Evolutionary conservation across 2,797 vertebrate genomes (phyloP).

Genomic region (Rousettus madagascariensis): DNA sequence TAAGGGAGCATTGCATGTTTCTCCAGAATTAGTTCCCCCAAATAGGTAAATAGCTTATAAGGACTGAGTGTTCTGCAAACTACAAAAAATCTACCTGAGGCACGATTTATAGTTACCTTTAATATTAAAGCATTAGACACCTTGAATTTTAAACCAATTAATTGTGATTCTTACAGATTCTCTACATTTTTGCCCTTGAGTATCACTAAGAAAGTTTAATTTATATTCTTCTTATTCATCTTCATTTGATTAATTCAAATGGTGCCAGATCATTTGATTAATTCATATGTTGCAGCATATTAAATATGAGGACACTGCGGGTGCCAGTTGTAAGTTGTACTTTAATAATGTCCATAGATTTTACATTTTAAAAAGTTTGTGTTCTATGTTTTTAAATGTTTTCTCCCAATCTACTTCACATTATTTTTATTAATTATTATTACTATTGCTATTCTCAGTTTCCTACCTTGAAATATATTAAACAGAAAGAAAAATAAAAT

Average conservation of each 20-base stretch:
- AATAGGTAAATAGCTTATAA: conserved; percentile 69
- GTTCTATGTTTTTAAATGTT: not conserved
- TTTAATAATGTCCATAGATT: not conserved
- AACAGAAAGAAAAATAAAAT: conserved; percentile 2
- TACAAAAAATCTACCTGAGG: not conserved
- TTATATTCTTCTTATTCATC: conserved; percentile 33
- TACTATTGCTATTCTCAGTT: not conserved
- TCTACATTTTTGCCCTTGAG: conserved; percentile 34
- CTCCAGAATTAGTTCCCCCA: conserved; percentile 61
- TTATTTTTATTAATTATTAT: not conserved
- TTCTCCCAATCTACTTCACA: not conserved
- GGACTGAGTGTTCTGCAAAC: not conserved
- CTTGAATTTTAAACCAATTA: conserved; percentile 61
- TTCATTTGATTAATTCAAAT: conserved; percentile 56
- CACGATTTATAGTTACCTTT: conserved; percentile 10
- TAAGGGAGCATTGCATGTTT: conserved; percentile 63
- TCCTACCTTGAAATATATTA: conserved; percentile 20
- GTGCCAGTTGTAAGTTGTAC: not conserved
- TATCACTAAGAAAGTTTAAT: conserved; percentile 52
- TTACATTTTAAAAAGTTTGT: not conserved
- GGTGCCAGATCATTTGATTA: conserved; percentile 43
- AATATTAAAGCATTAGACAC: conserved; percentile 9
- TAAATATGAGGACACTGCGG: conserved; percentile 22
- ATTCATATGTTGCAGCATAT: conserved; percentile 50
- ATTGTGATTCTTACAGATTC: conserved; percentile 50